Base-by-base conservation (phyloP, 1,140 invertebrate genomes). In the Papilio glaucus region DNA sequence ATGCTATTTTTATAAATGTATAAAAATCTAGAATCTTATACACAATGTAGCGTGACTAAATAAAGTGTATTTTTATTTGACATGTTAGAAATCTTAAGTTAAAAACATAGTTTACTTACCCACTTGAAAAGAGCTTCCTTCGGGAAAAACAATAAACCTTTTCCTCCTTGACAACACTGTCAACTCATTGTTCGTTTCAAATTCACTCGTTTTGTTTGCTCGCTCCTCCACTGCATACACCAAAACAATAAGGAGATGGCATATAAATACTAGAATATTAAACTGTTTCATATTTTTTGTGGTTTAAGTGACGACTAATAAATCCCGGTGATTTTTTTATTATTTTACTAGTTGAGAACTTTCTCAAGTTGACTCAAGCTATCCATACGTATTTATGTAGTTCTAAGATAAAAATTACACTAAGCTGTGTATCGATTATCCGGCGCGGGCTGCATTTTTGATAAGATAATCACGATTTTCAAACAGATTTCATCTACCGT, bases 121-220 rank as follows among this genome's bases (percentile, higher is more conserved):
- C 91, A 96, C 89, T 90, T 95, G 95, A 77, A 97, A 95, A 71
- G 96, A 96, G 77, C 96, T 96, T 63, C 96, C 96, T 92, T 96
- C 96, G 1, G 96, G 96, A 90, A 97, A 97, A 74, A 96, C 94
- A 57, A 97, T 93, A 92, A 97, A 97, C 74, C 96, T 94, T 82
- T 95, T 96, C 78, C 93, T 94, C 72, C 96, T 94, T 0, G 95
- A 95, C 72, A 95, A 89, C 75, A 94, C 73, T 75, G 78, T 77
- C 71, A 73, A 80, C 68, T 69, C 83, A 26, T 73, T 75, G 21
- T 77, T 13, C 12, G 39, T 24, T 67, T 37, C 57, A 41, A 75
- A 21, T 61, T 71, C 61, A 72, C 61, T 75, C 8, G 73, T 78
- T 41, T 73, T 73, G 72, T 82, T 79, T 18, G 65, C 61, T 45